Evolutionary conservation across 64 coral and sea anemone genomes (phyloP), one percentile per base, ranked within the genome.

Genomic region (Exaiptasia diaphana): DNA sequence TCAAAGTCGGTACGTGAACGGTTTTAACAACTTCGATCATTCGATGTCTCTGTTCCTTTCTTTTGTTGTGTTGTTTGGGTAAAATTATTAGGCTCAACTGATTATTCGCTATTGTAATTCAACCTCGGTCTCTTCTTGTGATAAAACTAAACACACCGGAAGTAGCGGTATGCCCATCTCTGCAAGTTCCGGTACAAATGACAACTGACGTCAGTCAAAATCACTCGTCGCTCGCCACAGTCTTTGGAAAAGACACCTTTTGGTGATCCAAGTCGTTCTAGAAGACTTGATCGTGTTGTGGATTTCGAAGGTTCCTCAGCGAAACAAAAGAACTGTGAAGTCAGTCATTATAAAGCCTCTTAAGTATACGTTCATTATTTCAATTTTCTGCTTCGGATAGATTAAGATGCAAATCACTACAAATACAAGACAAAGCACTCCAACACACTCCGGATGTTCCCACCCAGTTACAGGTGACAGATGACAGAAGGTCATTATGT

Each of bases 361-460:
- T 38, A 71, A 85, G 82, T 74, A 55, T 74, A 41, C 82, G 67
- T 60, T 85, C 53, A 85, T 57, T 71, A 57, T 61, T 42, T 62
- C n/a, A n/a, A 92, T 86, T 92, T 92, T 89, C 91, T 83, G 79
- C 79, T 89, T 89, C 79, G 65, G 91, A 83, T 83, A 89, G 82
- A 89, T 95, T 95, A 89, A 95, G 74, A 95, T 95, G 86, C 91
- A 90, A 95, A 90, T 95, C 40, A 52, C 46, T 83, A 89, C 87
- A 95, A 95, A 95, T 82, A 95, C 24, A 63, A 64, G 75, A 95
- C 91, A 94, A 94, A 94, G 76, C 59, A 76, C 73, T 68, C 75
- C 83, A 81, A 93, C 78, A 82, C 84, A 77, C 67, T 81, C 75
- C 91, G 91, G 91, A 95, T 83, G 91, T 95, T 72, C 91, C 87